Base-by-base conservation (phyloP, 2,113 vertebrate genomes). In the Alouatta palliata region DNA sequence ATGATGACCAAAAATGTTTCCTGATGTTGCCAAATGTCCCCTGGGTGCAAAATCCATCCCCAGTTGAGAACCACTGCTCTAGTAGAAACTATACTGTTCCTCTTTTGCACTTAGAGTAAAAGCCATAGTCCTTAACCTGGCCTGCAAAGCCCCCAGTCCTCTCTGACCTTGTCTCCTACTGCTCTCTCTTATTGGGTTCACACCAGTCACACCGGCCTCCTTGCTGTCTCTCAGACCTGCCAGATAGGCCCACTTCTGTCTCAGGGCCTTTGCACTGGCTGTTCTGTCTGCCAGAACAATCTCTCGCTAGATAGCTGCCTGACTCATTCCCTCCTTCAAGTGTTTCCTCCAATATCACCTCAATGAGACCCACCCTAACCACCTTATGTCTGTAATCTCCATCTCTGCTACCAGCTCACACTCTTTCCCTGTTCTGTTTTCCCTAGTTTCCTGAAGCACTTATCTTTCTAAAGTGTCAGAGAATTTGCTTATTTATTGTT, bases 251-350 rank as follows among this genome's bases (percentile, higher is more conserved):
- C 11, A 43, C n/a, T 86, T 66, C 52, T 94, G 89, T 68, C 80
- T 71, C 89, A 45, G 66, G 88, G n/a, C 75, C 81, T 93, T 97
- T 58, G 82, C 37, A 68, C n/a, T 54, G 47, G 21, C 91, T 58
- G 5, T 45, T 92, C 70, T 56, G 35, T 14, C 56, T 37, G 47
- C 80, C 61, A 58, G 37, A 91, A 56, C 35, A 45, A 8, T 58
- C 75, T 73, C 64, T 77, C 10, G 6, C 25, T 45, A 40, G 47
- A 17, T 81, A 70, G 16, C 52, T 92, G 40, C 25, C 19, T 20
- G 43, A 71, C 25, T 90, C 9, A 20, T 43, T 86, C n/a, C 6
- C 47, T 82, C 35, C 83, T 93, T 90, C 58, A 75, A 54, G 30
- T 70, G 30, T 95, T 84, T 95, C 40, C 23, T 95, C 68, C 76